Evolutionary conservation across 1,140 invertebrate genomes (phyloP).

Genomic region (Trichogramma pretiosum): DNA sequence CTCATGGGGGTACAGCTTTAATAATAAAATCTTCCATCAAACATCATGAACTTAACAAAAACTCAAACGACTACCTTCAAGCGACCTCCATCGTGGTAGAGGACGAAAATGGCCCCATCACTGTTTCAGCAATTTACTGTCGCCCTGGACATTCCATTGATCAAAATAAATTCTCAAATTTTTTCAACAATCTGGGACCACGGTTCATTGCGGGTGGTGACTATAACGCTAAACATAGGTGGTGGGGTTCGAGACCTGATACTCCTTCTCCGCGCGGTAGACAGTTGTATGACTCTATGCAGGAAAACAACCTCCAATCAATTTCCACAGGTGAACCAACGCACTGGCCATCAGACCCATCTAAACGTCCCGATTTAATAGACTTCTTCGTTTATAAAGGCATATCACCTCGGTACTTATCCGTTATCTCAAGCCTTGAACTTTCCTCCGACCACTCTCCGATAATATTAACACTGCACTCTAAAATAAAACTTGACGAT

Average conservation of each 20-base stretch:
- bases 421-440: slow-evolving; percentile 9
- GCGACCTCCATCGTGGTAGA: slow-evolving; percentile 16
- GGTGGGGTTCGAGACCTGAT: slow-evolving; percentile 35
- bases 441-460: slow-evolving; percentile 25
- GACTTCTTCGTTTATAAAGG: not conserved
- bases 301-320: not conserved
- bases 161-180: slow-evolving; percentile 14
- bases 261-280: slow-evolving; percentile 24
- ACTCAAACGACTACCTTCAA: slow-evolving; percentile 16
- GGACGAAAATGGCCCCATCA: slow-evolving; percentile 1
- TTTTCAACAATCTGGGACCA: slow-evolving; percentile 18
- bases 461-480: slow-evolving; percentile 12
- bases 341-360: not conserved
- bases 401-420: not conserved
- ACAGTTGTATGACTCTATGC: slow-evolving; percentile 6
- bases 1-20: slow-evolving; percentile 24
- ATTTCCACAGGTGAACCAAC: not conserved
- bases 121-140: slow-evolving; percentile 20
- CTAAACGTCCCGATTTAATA: not conserved
- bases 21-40: slow-evolving; percentile 19
- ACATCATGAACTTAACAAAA: slow-evolving; percentile 11
- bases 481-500: not conserved
- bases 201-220: slow-evolving; percentile 32
- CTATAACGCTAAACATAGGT: slow-evolving; percentile 38
- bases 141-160: slow-evolving; percentile 18